Evolutionary conservation across 1,140 invertebrate species (phyloP), one percentile per base, ranked within the genome.

Genomic region (Marisa cornuarietis): DNA sequence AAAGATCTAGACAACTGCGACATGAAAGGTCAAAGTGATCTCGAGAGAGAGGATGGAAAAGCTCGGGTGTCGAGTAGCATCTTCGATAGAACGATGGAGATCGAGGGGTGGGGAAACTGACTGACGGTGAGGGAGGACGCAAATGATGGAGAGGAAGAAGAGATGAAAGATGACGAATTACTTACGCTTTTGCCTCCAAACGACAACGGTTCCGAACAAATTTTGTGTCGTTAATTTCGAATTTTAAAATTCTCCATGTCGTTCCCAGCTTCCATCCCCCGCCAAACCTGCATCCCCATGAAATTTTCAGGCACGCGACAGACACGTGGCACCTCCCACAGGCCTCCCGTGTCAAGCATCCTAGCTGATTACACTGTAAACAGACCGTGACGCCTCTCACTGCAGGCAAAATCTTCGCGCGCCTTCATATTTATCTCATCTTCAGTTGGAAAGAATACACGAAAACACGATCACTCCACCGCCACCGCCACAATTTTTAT

Each of bases 91-190:
- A 49, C n/a, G n/a, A n/a, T n/a, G n/a, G n/a, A 62, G 10, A n/a
- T n/a, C n/a, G n/a, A 11, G 52, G 22, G 10, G 24, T 0, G 5
- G 49, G 49, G 24, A 10, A 49, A 63, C 14, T 16, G 51, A 63
- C n/a, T 13, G 71, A 52, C 4, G 26, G 24, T n/a, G 24, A 52
- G 51, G 49, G 42, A 68, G 65, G 51, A 51, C 20, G 76, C 31
- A 24, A 58, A 14, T 77, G 54, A 78, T 16, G 62, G 42, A 81
- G 10, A 81, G 61, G 68, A 31, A 78, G 52, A 51, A 75, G 9
- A 58, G 52, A 16, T 13, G 65, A 76, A 26, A 80, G 31, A 71
- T 42, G 51, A n/a, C 31, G 51, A 42, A 49, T 42, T 6, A 42
- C 31, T 42, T 42, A 42, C 31, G 6, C 6, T 42, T 42, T 42